Percentiles rank a stretch among this genome's conserved stretches.
Evolutionary conservation across 2,888 invertebrate genomes (phyloP).

Genomic region (Crossocerus cetratus): DNA sequence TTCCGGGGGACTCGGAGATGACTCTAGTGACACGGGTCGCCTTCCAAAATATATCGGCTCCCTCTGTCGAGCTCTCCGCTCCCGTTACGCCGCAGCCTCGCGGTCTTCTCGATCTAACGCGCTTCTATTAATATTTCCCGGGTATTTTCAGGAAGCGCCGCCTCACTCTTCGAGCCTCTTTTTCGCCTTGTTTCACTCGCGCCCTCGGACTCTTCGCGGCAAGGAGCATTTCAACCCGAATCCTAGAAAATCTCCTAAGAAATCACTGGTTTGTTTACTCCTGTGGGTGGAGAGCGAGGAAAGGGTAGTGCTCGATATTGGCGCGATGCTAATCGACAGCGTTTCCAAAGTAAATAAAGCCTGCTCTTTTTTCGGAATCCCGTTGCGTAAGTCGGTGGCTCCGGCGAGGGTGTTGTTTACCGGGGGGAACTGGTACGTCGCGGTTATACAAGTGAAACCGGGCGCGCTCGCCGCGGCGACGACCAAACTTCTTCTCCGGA

Average conservation of each 20-base stretch:
- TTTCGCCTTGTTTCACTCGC: constrained; percentile 15
- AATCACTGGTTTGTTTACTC: too few relatives aligned
- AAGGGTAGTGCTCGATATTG: too few relatives aligned
- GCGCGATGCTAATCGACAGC: neutral
- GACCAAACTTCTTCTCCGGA: neutral
- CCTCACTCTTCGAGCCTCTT: constrained; percentile 51
- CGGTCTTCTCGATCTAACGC: constrained; percentile 46
- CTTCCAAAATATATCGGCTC: constrained; percentile 67
- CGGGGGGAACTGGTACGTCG: neutral
- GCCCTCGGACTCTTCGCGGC: too few relatives aligned
- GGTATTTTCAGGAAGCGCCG: constrained; percentile 70
- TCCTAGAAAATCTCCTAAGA: neutral
- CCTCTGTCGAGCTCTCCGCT: constrained; percentile 38
- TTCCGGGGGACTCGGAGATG: constrained; percentile 15
- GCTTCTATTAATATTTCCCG: constrained; percentile 69
- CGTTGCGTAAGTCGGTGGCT: neutral
- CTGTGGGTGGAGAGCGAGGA: too few relatives aligned
- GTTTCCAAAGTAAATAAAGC: neutral
- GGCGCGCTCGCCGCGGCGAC: neutral
- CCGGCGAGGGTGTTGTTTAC: neutral
- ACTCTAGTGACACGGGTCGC: constrained; percentile 49
- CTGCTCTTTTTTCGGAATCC: too few relatives aligned
- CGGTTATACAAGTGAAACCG: neutral
- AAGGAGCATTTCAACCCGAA: too few relatives aligned
- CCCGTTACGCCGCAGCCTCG: too few relatives aligned